Evolutionary conservation across 2,797 vertebrate species (phyloP).

Genomic region (Gorsachius magnificus): DNA sequence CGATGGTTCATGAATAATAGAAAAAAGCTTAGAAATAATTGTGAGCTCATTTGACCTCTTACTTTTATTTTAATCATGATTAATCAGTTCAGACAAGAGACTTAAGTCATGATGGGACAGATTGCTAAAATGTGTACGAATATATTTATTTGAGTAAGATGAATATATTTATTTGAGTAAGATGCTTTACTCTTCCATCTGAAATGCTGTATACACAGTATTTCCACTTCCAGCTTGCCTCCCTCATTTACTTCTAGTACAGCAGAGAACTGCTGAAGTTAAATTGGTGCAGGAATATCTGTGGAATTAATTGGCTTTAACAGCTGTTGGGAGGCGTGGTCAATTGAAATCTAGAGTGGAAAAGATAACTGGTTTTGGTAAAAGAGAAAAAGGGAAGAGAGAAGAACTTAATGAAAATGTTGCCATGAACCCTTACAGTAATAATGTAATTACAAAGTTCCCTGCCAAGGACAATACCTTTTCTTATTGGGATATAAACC

Average conservation of each 20-base stretch:
- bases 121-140: background rate
- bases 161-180: background rate
- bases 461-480: background rate
- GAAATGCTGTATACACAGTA: background rate
- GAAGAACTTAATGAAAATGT: background rate
- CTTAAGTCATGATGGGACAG: background rate
- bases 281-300: background rate
- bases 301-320: constrained; percentile 26
- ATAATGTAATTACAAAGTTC: background rate
- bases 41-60: background rate
- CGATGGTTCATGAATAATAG: background rate
- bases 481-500: background rate
- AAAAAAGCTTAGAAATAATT: background rate
- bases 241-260: background rate
- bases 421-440: background rate
- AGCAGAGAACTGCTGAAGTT: background rate
- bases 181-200: background rate
- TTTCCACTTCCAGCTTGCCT: background rate
- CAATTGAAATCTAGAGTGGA: background rate
- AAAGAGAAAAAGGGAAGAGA: background rate
- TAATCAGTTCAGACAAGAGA: background rate
- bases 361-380: background rate
- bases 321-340: background rate
- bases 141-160: background rate
- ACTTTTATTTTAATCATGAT: background rate